Base-by-base conservation (phyloP, 2,113 vertebrate species). In the Cochlearius cochlearius region DNA sequence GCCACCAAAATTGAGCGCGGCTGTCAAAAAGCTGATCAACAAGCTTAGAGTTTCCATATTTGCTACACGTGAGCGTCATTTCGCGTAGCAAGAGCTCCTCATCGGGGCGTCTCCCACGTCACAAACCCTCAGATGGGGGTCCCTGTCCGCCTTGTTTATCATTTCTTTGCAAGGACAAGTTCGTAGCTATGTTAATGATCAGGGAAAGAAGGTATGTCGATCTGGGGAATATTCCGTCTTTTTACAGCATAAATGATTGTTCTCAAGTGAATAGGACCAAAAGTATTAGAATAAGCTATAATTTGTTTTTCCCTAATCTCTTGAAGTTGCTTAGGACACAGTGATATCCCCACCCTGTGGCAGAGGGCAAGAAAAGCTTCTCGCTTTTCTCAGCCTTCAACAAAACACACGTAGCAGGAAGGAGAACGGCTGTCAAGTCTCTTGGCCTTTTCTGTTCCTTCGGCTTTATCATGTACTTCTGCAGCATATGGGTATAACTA, bases 401-500 rank as follows among this genome's bases (percentile, higher is more conserved):
- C 4, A 8, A 86, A 90, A 84, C 34, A 38, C 8, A 55, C 19
- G 7, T 1, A 75, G 47, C 55, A 93, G 49, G 80, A 90, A 90
- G 19, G 26, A 72, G 89, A 86, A 71, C 81, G 38, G 38, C 86
- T 96, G 82, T 74, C 92, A 76, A 87, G 50, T 58, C 36, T 91
- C 72, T 77, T 36, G 62, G 77, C 91, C 76, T 85, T 94, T 83
- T 91, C 76, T 69, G 36, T 73, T 94, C 90, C 89, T 79, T 78
- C 68, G 91, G 86, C 79, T 94, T 96, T 96, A 86, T 78, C 87
- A 58, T 92, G 78, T 69, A 62, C 8, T 89, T 91, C 95, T 74
- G 92, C 85, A 96, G 88, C 93, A 97, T 97, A 96, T 97, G 89
- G 80, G 32, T 68, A 53, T 76, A 96, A 92, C 90, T 97, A 96